These are phyloP conservation scores for Euwallacea similis DNA, from an alignment of 1,140 invertebrate genomes.

Conservation along the genomic window DNA sequence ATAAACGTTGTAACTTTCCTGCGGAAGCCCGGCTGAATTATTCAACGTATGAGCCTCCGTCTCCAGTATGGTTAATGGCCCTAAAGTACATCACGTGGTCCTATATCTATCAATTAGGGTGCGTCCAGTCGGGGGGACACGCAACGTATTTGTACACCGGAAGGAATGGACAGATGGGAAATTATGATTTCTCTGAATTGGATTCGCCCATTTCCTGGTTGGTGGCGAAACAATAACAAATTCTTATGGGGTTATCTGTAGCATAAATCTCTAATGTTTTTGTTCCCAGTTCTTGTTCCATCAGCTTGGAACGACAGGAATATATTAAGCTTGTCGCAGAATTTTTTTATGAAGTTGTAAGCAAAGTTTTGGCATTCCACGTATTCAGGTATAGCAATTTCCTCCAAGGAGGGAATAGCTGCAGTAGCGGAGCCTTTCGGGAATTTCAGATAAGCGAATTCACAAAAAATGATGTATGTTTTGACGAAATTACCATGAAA, in stretches of 20 bases:
- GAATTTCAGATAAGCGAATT: neutral
- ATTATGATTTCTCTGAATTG: conserved; percentile 8
- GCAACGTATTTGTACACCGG: conserved; percentile 12
- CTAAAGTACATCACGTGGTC: conserved; percentile 23
- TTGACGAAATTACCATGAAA: neutral
- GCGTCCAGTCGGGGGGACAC: conserved; percentile 19
- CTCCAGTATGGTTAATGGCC: conserved; percentile 28
- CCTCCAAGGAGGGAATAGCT: neutral
- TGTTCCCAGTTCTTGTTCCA: neutral
- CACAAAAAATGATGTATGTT: neutral
- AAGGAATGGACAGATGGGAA: conserved; percentile 12
- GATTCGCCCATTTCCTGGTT: neutral
- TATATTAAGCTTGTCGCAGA: neutral
- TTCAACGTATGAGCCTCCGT: conserved; percentile 31
- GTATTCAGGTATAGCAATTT: neutral
- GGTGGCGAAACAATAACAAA: neutral
- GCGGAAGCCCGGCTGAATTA: conserved; percentile 29
- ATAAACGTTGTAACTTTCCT: conserved; percentile 35
- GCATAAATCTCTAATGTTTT: neutral
- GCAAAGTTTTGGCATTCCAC: neutral
- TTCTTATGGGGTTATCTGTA: neutral
- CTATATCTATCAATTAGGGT: conserved; percentile 34
- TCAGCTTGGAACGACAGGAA: neutral
- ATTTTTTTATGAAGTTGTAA: conserved; percentile 5
- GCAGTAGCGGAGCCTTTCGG: neutral